A percentile compares a stretch with the other conserved stretches of the same genome.
phyloP scores from a whole-genome alignment of 2,113 vertebrate species.

The Columba livia region DNA sequence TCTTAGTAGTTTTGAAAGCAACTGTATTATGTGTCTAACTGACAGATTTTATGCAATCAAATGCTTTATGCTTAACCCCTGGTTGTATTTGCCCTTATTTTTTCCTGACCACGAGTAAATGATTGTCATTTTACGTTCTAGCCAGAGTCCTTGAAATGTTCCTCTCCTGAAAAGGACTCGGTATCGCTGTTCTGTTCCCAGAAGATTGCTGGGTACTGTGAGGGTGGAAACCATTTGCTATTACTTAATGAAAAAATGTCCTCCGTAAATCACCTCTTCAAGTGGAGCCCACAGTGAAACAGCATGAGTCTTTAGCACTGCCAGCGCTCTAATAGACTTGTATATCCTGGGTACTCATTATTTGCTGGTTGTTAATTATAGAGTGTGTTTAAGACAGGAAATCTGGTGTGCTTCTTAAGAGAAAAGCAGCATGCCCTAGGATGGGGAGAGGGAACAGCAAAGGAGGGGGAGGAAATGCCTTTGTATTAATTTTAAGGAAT shows the following conservation, averaged over 20 bases:
- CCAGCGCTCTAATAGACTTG: slow-evolving; percentile 71
- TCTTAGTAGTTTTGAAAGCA: neutral
- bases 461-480: neutral
- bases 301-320: slow-evolving; percentile 67
- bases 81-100: slow-evolving; percentile 35
- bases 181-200: slow-evolving; percentile 48
- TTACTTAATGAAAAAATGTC: slow-evolving; percentile 73
- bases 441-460: neutral
- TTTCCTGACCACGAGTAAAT: slow-evolving; percentile 56
- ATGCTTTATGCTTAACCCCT: slow-evolving; percentile 31
- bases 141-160: slow-evolving; percentile 59
- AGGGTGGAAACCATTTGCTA: slow-evolving; percentile 69
- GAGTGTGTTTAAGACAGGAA: slow-evolving; percentile 65
- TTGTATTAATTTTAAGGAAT: neutral
- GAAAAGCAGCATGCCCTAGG: slow-evolving; percentile 44
- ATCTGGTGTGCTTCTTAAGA: slow-evolving; percentile 58
- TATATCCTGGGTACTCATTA: slow-evolving; percentile 68
- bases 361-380: slow-evolving; percentile 68
- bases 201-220: slow-evolving; percentile 62
- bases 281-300: slow-evolving; percentile 66
- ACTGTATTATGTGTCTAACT: slow-evolving; percentile 15
- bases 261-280: slow-evolving; percentile 72
- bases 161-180: slow-evolving; percentile 50
- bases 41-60: slow-evolving; percentile 32
- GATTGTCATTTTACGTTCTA: slow-evolving; percentile 63